Evolutionary conservation across 2,888 invertebrate species (phyloP), one percentile per base, ranked within the genome.

Genomic region (Melieria crassipennis): DNA sequence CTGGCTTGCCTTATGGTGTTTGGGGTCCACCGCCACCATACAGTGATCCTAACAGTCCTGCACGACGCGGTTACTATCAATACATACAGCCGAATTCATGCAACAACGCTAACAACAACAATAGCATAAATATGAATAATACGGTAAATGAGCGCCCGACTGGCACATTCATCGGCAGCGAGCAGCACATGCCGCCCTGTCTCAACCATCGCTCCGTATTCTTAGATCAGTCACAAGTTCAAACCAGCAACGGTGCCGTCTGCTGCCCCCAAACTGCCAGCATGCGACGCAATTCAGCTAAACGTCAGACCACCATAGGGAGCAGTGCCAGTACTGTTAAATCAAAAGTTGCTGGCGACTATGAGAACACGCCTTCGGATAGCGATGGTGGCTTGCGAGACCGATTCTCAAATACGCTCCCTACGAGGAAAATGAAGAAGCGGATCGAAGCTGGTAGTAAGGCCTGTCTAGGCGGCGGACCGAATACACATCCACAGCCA

Each of bases 11-110:
- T 81, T 87, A 90, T 80, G 87, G 91, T 79, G 83, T 94, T 16
- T 95, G 95, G 95, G 96, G 95, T 0, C 96, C 95, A 0, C 95
- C 95, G 0, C 95, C 96, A 0, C 95, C 95, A 0, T 96, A 96
- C 82, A 94, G 94, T 72, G 93, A 94, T 65, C 93, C 93, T 52
- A 94, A 94, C 78, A 91, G 91, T 75, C 91, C 91, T 0, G 91
- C 91, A 0, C 85, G 91, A 73, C 86, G 91, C 55, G 88, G 87
- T 4, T 85, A 86, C 68, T 87, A 87, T 77, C 87, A 86, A 73
- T 82, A 83, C 72, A 77, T 84, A 48, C 83, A 83, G 68, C 82
- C 82, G 7, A 70, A 72, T 5, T 75, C 78, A 4, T 79, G 79
- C 30, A 72, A 47, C 75, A 78, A 67, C 76, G 77, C 6, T 71